These are phyloP conservation scores for Branchinecta lindahli DNA, from an alignment of 1,140 invertebrate species.

Conservation along the genomic window DNA sequence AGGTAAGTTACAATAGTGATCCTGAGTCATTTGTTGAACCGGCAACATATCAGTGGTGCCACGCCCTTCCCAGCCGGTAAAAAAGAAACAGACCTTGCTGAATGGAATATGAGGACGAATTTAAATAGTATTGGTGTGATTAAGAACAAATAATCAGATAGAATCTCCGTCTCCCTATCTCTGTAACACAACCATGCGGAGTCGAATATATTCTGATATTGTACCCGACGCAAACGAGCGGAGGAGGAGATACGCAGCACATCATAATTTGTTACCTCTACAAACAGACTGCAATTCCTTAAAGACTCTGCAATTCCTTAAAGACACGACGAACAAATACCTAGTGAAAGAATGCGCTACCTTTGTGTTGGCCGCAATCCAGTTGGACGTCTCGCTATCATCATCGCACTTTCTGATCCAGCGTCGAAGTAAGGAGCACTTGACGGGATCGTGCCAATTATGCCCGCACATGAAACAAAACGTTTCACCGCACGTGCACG, in stretches of 20 bases:
- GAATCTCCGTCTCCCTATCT: too few species aligned
- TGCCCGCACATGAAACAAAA: constrained; percentile 96
- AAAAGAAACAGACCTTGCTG: constrained; percentile 10
- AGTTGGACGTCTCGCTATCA: constrained; percentile 97
- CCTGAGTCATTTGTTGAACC: neutral
- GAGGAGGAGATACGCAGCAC: too few species aligned
- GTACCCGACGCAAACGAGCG: too few species aligned
- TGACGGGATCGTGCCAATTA: constrained; percentile 98
- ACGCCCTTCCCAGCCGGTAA: neutral
- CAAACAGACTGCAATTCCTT: too few species aligned
- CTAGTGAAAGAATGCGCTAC: constrained; percentile 26
- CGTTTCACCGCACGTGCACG: constrained; percentile 78
- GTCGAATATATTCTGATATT: too few species aligned
- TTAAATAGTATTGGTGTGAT: neutral
- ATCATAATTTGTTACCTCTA: too few species aligned
- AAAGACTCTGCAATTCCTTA: too few species aligned
- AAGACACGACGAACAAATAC: constrained; percentile 9
- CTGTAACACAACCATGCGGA: too few species aligned
- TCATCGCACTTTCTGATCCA: constrained; percentile 99
- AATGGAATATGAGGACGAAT: constrained; percentile 14
- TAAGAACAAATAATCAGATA: too few species aligned
- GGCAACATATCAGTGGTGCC: neutral
- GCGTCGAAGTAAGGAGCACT: constrained; percentile 76
- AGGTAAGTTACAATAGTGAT: constrained; percentile 45
- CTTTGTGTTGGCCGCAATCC: constrained; percentile 98